Evolutionary conservation across 1,140 invertebrate genomes (phyloP).

Genomic region (Saccostrea echinata): DNA sequence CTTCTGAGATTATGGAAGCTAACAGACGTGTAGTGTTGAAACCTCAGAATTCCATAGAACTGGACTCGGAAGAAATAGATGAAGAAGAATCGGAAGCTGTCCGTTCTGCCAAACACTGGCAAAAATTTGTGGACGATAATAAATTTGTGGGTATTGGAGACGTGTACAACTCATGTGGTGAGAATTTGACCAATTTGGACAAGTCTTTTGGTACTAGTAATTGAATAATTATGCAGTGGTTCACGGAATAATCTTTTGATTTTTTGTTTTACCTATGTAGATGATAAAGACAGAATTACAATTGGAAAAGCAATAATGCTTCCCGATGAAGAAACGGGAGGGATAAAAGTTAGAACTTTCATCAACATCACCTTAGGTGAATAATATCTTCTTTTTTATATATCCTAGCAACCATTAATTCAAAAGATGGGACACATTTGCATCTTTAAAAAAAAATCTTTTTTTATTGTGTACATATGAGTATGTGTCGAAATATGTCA

Average conservation of each 20-base stretch:
- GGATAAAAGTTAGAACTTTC: conserved; percentile 65
- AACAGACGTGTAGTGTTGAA: conserved; percentile 11
- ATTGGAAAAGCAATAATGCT: conserved; percentile 64
- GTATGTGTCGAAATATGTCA: too few species aligned
- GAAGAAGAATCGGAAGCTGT: not conserved
- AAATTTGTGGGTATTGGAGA: conserved; percentile 28
- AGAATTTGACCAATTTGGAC: not conserved
- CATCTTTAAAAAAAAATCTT: too few species aligned
- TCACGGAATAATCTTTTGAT: not conserved
- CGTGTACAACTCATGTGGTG: conserved; percentile 20
- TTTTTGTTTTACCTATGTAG: conserved; percentile 49
- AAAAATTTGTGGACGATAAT: conserved; percentile 31
- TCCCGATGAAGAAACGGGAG: conserved; percentile 60
- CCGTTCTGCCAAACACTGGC: conserved; percentile 8
- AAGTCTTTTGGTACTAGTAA: not conserved
- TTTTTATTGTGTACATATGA: too few species aligned
- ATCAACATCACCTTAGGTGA: conserved; percentile 67
- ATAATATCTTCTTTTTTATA: not conserved
- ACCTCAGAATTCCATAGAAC: not conserved
- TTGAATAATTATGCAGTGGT: not conserved
- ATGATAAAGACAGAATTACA: conserved; percentile 55
- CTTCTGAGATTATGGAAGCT: conserved; percentile 34
- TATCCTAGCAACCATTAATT: not conserved
- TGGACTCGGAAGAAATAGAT: not conserved
- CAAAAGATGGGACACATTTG: too few species aligned